phyloP scores from a whole-genome alignment of 2,888 invertebrate genomes.

The Atherix ibis region DNA sequence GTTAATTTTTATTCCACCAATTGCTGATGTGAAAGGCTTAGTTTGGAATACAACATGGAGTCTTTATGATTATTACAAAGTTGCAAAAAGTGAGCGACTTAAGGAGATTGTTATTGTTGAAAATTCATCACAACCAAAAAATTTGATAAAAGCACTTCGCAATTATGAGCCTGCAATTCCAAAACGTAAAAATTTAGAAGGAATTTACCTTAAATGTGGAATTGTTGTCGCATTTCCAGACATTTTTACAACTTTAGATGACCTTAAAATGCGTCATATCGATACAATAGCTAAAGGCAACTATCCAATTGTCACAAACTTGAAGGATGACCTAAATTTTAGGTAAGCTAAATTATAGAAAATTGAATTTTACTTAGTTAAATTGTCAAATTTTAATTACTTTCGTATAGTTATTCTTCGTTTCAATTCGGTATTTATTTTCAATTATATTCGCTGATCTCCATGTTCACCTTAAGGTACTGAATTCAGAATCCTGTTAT shows the following conservation, averaged over 20 bases:
- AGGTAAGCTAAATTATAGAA: slow-evolving; percentile 20
- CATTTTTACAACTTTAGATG: slow-evolving; percentile 27
- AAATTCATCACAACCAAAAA: slow-evolving; percentile 10
- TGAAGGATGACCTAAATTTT: slow-evolving; percentile 32
- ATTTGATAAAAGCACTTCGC: slow-evolving; percentile 16
- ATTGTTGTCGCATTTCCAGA: slow-evolving; percentile 29
- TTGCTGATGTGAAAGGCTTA: slow-evolving; percentile 20
- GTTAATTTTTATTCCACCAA: slow-evolving; percentile 7
- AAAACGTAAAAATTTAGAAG: slow-evolving; percentile 24
- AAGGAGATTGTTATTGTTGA: slow-evolving; percentile 14
- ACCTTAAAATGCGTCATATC: slow-evolving; percentile 26
- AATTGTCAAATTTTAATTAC: no score
- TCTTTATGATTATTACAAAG: slow-evolving; percentile 24
- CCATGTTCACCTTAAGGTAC: no score
- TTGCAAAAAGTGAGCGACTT: slow-evolving; percentile 18
- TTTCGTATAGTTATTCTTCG: no score
- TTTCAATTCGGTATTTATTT: no score
- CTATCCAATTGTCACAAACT: slow-evolving; percentile 25
- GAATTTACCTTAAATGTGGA: slow-evolving; percentile 24
- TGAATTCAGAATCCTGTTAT: no score
- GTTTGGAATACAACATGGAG: slow-evolving; percentile 19
- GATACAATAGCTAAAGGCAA: slow-evolving; percentile 34
- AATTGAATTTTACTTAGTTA: slow-evolving; percentile 1
- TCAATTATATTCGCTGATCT: no score
- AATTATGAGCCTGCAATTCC: slow-evolving; percentile 22